These are phyloP conservation scores for Odocoileus virginianus DNA, from an alignment of 2,113 vertebrate genomes.

Conservation along the genomic window DNA sequence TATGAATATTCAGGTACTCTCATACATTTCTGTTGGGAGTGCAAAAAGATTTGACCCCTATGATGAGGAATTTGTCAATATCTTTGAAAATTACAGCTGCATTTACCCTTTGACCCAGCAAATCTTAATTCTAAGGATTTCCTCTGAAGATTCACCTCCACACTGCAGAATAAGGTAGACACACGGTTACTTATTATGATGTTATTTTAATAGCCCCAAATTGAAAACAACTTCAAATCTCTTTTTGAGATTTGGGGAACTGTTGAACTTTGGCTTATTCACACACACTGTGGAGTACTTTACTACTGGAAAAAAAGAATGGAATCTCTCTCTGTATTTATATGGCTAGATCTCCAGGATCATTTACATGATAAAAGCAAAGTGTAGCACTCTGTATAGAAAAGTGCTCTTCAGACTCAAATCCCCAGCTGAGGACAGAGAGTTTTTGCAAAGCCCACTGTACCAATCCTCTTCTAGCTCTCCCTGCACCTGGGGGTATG, in stretches of 20 bases:
- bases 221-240: neutral
- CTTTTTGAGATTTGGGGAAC: neutral
- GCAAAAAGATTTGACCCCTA: neutral
- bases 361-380: neutral
- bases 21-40: neutral
- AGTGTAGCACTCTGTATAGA: neutral
- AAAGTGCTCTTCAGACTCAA: neutral
- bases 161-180: neutral
- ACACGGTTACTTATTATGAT: neutral
- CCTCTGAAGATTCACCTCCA: neutral
- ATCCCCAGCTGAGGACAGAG: neutral
- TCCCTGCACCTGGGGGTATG: neutral
- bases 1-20: neutral
- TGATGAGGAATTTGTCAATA: neutral
- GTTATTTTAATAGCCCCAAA: neutral
- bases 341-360: neutral
- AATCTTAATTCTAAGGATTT: neutral
- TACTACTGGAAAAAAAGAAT: neutral
- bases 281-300: neutral
- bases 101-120: neutral
- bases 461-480: neutral
- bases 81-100: neutral
- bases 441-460: neutral
- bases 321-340: neutral
- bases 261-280: neutral